Conservation (phyloP, 2,113 vertebrate species). For the Struthidea cinerea region DNA sequence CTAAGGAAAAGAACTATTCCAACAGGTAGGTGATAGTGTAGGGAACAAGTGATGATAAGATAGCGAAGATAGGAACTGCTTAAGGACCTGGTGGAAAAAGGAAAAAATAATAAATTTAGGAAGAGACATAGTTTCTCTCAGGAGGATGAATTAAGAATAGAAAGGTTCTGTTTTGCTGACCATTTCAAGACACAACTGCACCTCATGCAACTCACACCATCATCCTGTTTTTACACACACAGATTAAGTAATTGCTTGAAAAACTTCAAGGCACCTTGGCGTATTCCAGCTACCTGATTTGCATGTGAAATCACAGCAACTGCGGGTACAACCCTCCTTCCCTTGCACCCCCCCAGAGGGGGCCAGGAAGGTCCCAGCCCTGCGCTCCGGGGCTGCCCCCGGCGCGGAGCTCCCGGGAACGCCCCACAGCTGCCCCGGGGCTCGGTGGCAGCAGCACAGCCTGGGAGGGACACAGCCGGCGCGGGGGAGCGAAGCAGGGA, state of each 20-base stretch:
- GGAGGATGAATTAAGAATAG: neutral
- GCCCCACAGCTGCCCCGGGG: neutral
- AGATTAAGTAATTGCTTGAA: neutral
- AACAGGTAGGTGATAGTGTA: neutral
- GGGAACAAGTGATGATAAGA: neutral
- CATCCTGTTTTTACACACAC: neutral
- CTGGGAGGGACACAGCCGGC: neutral
- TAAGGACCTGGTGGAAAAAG: neutral
- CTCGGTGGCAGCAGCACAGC: neutral
- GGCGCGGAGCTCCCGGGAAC: fast-evolving
- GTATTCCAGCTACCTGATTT: neutral
- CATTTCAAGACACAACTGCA: neutral
- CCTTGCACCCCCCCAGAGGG: neutral
- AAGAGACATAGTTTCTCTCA: neutral
- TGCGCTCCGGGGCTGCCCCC: neutral
- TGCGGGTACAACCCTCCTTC: neutral
- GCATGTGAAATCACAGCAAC: neutral
- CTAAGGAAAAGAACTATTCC: neutral
- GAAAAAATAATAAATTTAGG: neutral
- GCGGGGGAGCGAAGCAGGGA: neutral
- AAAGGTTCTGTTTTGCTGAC: neutral
- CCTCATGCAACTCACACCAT: neutral
- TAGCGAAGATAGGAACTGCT: neutral
- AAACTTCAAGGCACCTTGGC: neutral
- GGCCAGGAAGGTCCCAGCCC: neutral